A percentile compares a stretch with the other conserved stretches of the same genome.
phyloP scores from a whole-genome alignment of 2,888 invertebrate species.

The Amphipyra tragopoginis region DNA sequence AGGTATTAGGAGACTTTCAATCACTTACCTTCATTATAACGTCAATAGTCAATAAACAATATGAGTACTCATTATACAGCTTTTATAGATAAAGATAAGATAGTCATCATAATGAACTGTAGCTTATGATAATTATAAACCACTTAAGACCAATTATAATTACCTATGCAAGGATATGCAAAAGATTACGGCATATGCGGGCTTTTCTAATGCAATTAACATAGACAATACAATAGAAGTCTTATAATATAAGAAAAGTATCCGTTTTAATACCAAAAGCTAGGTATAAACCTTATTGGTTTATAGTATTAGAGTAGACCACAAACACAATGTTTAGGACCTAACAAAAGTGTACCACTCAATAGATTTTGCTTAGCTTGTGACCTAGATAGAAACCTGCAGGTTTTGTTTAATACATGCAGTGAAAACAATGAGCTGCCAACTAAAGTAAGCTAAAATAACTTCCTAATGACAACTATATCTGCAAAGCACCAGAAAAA shows the following conservation, averaged over 20 bases:
- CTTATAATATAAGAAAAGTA: conserved; percentile 6
- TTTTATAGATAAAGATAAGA: conserved; percentile 10
- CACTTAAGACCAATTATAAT: not conserved
- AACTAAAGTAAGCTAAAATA: conserved; percentile 1
- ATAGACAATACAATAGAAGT: conserved; percentile 3
- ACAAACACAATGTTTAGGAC: conserved; percentile 2
- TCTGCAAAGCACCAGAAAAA: conserved; percentile 17
- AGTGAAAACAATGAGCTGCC: conserved; percentile 12
- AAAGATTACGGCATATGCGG: conserved; percentile 6
- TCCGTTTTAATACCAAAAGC: conserved; percentile 1
- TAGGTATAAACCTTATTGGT: conserved; percentile 1
- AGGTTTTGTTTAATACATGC: conserved; percentile 35
- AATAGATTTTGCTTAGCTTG: conserved; percentile 10
- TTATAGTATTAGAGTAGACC: not conserved
- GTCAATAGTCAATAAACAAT: conserved; percentile 1
- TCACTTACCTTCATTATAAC: conserved; percentile 1
- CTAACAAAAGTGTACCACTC: conserved; percentile 11
- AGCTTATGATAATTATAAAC: conserved; percentile 8
- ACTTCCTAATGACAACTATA: conserved; percentile 9
- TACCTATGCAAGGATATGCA: conserved; percentile 20
- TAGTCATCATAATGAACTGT: conserved; percentile 15
- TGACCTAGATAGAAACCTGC: conserved; percentile 47
- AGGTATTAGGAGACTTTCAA: conserved; percentile 10
- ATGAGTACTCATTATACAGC: conserved; percentile 1
- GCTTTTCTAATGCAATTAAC: conserved; percentile 45